Percentiles rank a stretch among this genome's conserved stretches.
Evolutionary conservation across 2,888 invertebrate genomes (phyloP).

Genomic region (Cordilura impudica): DNA sequence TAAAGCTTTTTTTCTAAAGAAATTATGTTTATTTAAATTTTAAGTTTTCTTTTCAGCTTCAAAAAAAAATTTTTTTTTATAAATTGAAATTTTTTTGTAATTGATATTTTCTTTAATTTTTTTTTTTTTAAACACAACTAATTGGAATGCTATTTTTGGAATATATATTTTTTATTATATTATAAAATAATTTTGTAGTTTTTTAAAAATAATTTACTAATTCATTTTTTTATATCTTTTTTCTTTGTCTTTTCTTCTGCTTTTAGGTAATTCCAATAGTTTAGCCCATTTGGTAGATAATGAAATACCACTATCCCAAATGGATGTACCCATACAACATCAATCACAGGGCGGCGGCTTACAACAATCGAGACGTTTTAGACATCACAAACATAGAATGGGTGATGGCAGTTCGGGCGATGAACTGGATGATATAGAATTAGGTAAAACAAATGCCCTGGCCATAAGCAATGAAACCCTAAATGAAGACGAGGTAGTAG

Average conservation of each 20-base stretch:
- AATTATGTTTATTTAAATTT: conserved; percentile 12
- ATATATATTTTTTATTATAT: background rate
- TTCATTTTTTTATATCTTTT: background rate
- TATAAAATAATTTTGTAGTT: background rate
- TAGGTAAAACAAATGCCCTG: conserved; percentile 37
- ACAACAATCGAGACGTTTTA: conserved; percentile 67
- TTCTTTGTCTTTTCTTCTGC: conserved; percentile 8
- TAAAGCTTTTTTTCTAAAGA: conserved; percentile 50
- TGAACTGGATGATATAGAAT: conserved; percentile 57
- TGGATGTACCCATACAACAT: conserved; percentile 71
- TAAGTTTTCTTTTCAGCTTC: conserved; percentile 13
- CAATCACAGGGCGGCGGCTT: conserved; percentile 21
- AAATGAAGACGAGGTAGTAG: conserved; percentile 71
- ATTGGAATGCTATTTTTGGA: conserved; percentile 51
- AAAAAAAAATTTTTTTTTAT: conserved; percentile 40
- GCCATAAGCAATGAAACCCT: conserved; percentile 36
- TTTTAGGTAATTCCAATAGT: conserved; percentile 83
- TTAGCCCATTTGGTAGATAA: conserved; percentile 83
- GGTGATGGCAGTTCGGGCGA: conserved; percentile 65
- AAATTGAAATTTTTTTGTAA: too few relatives aligned
- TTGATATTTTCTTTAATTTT: conserved; percentile 24
- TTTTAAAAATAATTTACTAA: conserved; percentile 21
- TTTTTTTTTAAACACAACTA: conserved; percentile 21
- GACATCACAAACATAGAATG: conserved; percentile 71
- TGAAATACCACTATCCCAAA: conserved; percentile 81